Evolutionary conservation across 2,888 invertebrate genomes (phyloP).

Genomic region (Athalia rosae): DNA sequence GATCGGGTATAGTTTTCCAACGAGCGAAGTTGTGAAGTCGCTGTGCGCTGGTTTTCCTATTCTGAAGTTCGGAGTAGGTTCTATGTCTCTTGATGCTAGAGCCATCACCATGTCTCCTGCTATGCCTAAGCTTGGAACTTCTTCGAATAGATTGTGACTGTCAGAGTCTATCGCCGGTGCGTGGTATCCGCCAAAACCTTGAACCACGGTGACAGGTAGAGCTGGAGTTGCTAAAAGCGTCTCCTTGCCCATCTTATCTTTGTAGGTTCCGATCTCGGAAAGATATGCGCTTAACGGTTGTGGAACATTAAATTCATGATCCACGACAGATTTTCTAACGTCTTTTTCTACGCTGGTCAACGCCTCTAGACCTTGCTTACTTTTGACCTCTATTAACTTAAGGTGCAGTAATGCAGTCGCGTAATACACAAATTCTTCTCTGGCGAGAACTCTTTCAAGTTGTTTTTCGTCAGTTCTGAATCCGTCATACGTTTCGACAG

Average conservation of each 20-base stretch:
- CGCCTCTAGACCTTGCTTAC: conserved; percentile 56
- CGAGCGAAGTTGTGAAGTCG: conserved; percentile 54
- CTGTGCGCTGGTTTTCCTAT: conserved; percentile 54
- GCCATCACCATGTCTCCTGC: conserved; percentile 66
- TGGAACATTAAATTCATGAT: conserved; percentile 59
- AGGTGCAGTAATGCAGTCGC: conserved; percentile 55
- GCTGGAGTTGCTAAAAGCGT: conserved; percentile 55
- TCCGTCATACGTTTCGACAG: conserved; percentile 55
- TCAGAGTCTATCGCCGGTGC: conserved; percentile 55
- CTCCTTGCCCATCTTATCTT: conserved; percentile 61
- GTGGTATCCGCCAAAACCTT: conserved; percentile 62
- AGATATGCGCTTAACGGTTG: conserved; percentile 57
- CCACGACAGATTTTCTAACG: conserved; percentile 54
- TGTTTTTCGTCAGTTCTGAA: conserved; percentile 55
- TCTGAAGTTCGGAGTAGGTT: conserved; percentile 61
- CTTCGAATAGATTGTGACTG: conserved; percentile 64
- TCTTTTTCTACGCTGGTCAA: conserved; percentile 58
- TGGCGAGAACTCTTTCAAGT: conserved; percentile 54
- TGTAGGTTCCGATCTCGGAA: no score
- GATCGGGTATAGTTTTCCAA: conserved; percentile 54
- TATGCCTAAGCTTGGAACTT: conserved; percentile 61
- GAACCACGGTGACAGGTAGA: conserved; percentile 57
- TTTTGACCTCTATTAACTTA: conserved; percentile 53
- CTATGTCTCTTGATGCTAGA: conserved; percentile 54
- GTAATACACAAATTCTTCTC: conserved; percentile 60